These are phyloP conservation scores for Stegophylla sp. DNA, from an alignment of 2,888 invertebrate genomes.

Conservation along the genomic window DNA sequence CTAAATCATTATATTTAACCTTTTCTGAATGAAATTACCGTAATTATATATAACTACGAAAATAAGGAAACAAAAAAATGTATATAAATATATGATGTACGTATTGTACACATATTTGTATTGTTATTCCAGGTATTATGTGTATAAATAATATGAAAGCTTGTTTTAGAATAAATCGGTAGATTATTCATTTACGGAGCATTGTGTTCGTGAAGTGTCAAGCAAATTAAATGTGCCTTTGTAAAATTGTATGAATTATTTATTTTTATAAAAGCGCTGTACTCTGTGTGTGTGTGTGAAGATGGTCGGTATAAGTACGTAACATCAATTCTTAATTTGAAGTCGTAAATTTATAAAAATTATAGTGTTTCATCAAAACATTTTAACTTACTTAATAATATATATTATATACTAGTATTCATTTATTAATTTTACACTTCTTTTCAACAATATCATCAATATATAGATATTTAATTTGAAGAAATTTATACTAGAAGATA, in stretches of 20 bases:
- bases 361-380: too few relatives aligned
- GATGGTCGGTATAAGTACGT: too few relatives aligned
- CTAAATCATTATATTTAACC: conserved; percentile 19
- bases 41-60: conserved; percentile 29
- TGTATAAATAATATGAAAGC: background rate
- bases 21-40: background rate
- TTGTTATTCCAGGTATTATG: background rate
- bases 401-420: too few relatives aligned
- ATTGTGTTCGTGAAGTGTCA: conserved; percentile 29
- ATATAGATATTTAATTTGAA: too few relatives aligned
- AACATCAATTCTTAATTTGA: too few relatives aligned
- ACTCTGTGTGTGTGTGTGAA: too few relatives aligned
- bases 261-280: too few relatives aligned
- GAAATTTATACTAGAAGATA: too few relatives aligned
- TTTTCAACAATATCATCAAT: too few relatives aligned
- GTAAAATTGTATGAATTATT: background rate
- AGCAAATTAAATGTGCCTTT: conserved; percentile 21
- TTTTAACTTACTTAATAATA: too few relatives aligned
- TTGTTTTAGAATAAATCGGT: conserved; percentile 9
- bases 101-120: background rate
- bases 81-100: background rate
- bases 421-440: too few relatives aligned
- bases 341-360: too few relatives aligned
- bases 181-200: conserved; percentile 18
- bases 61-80: conserved; percentile 33